Evolutionary conservation across 2,113 vertebrate species (phyloP).

Genomic region (Gobiocypris rarus): DNA sequence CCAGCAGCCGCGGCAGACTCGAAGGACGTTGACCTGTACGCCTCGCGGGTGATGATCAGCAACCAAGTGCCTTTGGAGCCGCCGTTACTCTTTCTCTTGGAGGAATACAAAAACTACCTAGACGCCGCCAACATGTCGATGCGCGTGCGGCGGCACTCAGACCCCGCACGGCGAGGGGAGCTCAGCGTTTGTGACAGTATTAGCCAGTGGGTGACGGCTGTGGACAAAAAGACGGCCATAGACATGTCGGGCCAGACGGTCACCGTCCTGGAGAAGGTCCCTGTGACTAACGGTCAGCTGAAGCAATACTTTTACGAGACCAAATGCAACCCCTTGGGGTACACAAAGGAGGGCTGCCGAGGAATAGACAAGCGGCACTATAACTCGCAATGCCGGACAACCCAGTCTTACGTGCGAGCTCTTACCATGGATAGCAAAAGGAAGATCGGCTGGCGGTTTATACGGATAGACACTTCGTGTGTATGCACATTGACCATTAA

Average conservation of each 20-base stretch:
- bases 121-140: constrained; percentile 99
- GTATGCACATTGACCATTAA: constrained; percentile 99
- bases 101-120: constrained; percentile 99
- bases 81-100: constrained; percentile 96
- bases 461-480: constrained; percentile 99
- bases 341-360: constrained; percentile 98
- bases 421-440: constrained; percentile 99
- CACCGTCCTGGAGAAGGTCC: constrained; percentile 97
- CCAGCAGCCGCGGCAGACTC: constrained; percentile 77
- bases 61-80: constrained; percentile 99
- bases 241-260: constrained; percentile 99
- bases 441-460: constrained; percentile 98
- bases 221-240: constrained; percentile 99
- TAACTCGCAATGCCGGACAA: constrained; percentile 99
- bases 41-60: constrained; percentile 97
- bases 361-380: constrained; percentile 99
- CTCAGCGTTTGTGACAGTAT: constrained; percentile 99
- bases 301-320: constrained; percentile 99
- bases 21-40: constrained; percentile 96
- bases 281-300: constrained; percentile 97
- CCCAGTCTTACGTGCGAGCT: constrained; percentile 98
- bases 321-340: constrained; percentile 98
- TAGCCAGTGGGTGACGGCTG: constrained; percentile 98
- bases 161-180: constrained; percentile 94
- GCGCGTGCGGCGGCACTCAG: constrained; percentile 96